Conservation (phyloP, 2,113 vertebrate genomes). For the Myotis yumanensis region DNA sequence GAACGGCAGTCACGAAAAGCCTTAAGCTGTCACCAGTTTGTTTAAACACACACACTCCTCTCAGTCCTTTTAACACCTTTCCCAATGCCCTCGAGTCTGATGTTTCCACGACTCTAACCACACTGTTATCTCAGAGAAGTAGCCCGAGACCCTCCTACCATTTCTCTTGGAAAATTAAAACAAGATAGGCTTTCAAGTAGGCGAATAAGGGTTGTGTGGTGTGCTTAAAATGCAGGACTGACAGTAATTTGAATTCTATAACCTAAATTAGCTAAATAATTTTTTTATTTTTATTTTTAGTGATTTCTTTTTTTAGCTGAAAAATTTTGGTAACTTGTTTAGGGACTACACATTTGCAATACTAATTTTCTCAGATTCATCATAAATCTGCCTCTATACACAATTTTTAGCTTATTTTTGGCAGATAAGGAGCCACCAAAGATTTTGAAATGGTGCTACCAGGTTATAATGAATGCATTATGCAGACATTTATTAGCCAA, state of each 20-base stretch:
- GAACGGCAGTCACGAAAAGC: background rate
- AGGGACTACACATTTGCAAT: background rate
- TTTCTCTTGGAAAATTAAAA: conserved; percentile 39
- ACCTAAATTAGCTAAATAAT: background rate
- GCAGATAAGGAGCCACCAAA: background rate
- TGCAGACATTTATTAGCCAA: conserved; percentile 39
- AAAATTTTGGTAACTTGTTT: background rate
- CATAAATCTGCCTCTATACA: background rate
- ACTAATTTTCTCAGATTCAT: background rate
- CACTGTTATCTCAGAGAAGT: background rate
- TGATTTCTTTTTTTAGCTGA: background rate
- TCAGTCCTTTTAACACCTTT: background rate
- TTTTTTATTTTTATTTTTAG: background rate
- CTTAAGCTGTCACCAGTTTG: background rate
- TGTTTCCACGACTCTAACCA: background rate
- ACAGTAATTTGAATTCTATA: conserved; percentile 42
- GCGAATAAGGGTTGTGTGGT: background rate
- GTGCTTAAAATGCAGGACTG: background rate
- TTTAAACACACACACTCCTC: background rate
- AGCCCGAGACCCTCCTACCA: background rate
- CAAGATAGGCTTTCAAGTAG: background rate
- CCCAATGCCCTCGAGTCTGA: background rate
- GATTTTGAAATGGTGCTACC: background rate
- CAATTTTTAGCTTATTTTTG: conserved; percentile 33
- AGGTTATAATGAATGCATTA: background rate